Evolutionary conservation across 1,140 invertebrate species (phyloP), one percentile per base, ranked within the genome.

Genomic region (Pachypsylla venusta): DNA sequence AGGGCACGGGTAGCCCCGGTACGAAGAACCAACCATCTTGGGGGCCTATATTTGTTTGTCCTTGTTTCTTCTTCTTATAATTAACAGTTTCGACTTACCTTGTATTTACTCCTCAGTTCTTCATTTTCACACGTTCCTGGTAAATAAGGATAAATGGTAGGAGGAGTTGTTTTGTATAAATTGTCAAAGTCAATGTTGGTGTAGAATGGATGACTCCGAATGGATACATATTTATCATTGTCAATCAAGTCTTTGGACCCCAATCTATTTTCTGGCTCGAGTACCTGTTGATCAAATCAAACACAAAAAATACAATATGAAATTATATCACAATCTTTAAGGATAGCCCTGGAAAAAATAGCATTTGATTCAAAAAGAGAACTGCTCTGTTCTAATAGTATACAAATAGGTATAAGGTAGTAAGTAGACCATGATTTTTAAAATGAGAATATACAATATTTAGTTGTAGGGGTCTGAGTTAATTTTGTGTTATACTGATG

Each of bases 151-250:
- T 84, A 81, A 30, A 93, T 86, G 42, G 76, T 77, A 3, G 94
- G 94, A 14, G 94, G 89, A 24, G 79, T 84, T 65, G 84, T 80
- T 48, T 81, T 73, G 65, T 82, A 79, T 22, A 98, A 71, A 13
- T 78, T 82, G 30, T 90, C 84, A 78, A 90, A 97, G 62, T 93
- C 80, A 30, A 95, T 78, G 25, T 79, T 84, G 30, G 75, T 70
- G 70, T 95, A 97, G 70, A 97, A 94, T 14, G 79, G 75, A 76
- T 98, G 93, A 28, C 78, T 73, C 57, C 91, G 81, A 60, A 98
- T 83, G 61, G 83, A 85, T 30, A 81, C 76, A 71, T 95, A 97
- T 0, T 81, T 82, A 12, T 77, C 76, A 14, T 72, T 73, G 4
- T n/a, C 5, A 22, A 22, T 22, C 4, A 48, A 22, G 67, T 93